phyloP scores from a whole-genome alignment of 2,113 vertebrate genomes.

The Semnornis frantzii region DNA sequence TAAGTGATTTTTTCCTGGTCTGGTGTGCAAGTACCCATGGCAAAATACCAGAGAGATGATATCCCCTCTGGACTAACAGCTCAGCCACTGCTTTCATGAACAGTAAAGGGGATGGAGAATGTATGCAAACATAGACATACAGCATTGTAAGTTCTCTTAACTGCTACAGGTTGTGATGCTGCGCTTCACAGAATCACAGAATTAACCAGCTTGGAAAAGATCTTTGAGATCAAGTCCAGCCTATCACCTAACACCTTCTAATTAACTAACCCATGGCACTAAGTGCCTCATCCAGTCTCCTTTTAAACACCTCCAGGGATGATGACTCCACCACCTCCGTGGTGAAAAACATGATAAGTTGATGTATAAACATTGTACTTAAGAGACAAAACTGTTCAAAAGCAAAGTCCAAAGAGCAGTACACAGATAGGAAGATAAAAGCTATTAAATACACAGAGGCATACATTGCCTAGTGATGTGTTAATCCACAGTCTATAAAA shows the following conservation, averaged over 20 bases:
- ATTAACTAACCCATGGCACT: too few relatives aligned
- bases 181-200: background rate
- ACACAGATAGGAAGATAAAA: background rate
- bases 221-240: too few relatives aligned
- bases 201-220: too few relatives aligned
- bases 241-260: too few relatives aligned
- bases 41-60: background rate
- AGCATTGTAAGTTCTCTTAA: background rate
- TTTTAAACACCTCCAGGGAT: too few relatives aligned
- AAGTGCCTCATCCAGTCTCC: too few relatives aligned
- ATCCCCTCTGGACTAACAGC: background rate
- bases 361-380: background rate
- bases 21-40: background rate
- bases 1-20: background rate
- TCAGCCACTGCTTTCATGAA: background rate
- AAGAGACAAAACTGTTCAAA: background rate
- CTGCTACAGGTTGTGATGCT: background rate
- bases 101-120: rapidly evolving
- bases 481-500: background rate
- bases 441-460: background rate
- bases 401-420: background rate
- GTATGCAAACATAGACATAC: background rate
- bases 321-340: too few relatives aligned
- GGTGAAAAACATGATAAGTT: background rate
- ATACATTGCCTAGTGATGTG: background rate